Conservation (phyloP, 30 jellyfish, hydroid and myxozoan species). For the Aurelia aurita region DNA sequence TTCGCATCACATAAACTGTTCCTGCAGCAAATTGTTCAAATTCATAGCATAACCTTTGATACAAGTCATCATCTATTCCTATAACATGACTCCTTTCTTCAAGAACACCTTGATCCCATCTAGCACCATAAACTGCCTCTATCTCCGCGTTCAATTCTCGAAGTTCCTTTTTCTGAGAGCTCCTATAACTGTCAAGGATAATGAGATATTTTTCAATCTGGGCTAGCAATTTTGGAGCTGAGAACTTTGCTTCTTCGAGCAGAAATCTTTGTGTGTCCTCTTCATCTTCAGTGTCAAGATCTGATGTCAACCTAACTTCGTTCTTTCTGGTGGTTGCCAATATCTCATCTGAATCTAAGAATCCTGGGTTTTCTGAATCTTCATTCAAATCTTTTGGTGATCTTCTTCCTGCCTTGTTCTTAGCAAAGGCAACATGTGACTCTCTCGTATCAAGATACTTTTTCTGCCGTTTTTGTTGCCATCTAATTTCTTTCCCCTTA, state of each 20-base stretch:
- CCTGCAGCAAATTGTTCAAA: constrained; percentile 71
- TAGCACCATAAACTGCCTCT: constrained; percentile 56
- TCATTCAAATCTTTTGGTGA: constrained; percentile 5
- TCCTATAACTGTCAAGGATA: not conserved
- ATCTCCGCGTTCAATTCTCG: constrained; percentile 57
- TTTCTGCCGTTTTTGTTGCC: constrained; percentile 55
- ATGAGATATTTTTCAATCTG: constrained; percentile 67
- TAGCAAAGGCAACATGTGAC: constrained; percentile 23
- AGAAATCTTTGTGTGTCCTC: constrained; percentile 83
- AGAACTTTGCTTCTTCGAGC: constrained; percentile 83
- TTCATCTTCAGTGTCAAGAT: constrained; percentile 63
- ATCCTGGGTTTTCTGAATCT: constrained; percentile 12
- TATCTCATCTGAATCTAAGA: not conserved
- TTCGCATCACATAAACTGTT: constrained; percentile 41
- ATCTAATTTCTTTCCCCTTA: constrained; percentile 35
- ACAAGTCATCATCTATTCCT: constrained; percentile 58
- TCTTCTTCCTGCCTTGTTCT: not conserved
- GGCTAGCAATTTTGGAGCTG: constrained; percentile 77
- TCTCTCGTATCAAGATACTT: constrained; percentile 41
- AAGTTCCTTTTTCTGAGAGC: constrained; percentile 46
- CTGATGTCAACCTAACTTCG: not conserved
- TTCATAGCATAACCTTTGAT: constrained; percentile 24
- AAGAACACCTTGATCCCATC: constrained; percentile 23
- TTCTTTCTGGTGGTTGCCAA: not conserved
- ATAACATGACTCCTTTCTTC: constrained; percentile 8